phyloP scores from a whole-genome alignment of 2,113 vertebrate genomes.

The Camelus dromedarius region DNA sequence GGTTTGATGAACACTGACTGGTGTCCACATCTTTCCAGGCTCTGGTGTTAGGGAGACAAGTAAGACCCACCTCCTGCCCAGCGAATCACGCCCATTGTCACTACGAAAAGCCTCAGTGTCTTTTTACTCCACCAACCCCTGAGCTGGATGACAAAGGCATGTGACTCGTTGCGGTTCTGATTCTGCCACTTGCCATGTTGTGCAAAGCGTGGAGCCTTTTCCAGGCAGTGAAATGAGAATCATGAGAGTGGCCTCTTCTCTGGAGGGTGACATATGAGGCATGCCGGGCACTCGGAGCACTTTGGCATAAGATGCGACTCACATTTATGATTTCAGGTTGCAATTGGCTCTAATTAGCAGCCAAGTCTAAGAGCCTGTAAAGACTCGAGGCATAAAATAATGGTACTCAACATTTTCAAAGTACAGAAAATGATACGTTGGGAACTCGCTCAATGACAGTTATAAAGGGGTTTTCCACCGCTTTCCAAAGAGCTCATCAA shows the following conservation, averaged over 20 bases:
- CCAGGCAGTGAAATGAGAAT: neutral
- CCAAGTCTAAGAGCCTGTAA: slow-evolving; percentile 72
- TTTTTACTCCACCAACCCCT: neutral
- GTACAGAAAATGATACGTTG: slow-evolving; percentile 77
- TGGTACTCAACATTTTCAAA: slow-evolving; percentile 72
- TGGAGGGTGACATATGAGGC: neutral
- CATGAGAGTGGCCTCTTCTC: neutral
- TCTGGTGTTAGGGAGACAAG: neutral
- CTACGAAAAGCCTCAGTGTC: neutral
- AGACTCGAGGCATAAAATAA: slow-evolving; percentile 77
- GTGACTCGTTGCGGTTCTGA: neutral
- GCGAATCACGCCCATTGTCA: neutral
- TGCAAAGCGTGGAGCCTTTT: neutral
- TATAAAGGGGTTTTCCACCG: slow-evolving; percentile 69
- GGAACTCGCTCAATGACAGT: slow-evolving; percentile 73
- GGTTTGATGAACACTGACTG: neutral
- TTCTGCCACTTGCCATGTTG: neutral
- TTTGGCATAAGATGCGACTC: slow-evolving; percentile 21
- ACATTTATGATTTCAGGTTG: slow-evolving; percentile 64
- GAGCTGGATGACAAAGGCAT: neutral
- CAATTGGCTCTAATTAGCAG: slow-evolving; percentile 76
- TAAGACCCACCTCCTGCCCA: neutral
- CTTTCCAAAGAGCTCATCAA: slow-evolving; percentile 78
- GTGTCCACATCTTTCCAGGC: neutral
- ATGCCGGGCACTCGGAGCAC: neutral